Base-by-base conservation (phyloP, 1,140 invertebrate genomes). In the Geopemphigus sp. region DNA sequence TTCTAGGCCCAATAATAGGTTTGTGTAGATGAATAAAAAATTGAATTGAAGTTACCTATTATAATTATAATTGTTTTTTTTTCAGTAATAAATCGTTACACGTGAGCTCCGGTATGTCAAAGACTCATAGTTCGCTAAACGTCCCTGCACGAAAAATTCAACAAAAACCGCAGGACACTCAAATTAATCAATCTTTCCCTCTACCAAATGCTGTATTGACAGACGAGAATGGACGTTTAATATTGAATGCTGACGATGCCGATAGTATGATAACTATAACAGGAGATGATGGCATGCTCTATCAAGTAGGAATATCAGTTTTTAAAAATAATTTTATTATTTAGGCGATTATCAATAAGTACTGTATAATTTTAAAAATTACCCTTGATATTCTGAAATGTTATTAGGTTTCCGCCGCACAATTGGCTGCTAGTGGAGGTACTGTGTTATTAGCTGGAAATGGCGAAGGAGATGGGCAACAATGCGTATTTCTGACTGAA, bases 401-500 rank as follows among this genome's bases (percentile, higher is more conserved):
- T n/a, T 81, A 53, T n/a, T 80, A 84, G 83, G 83, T 84, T 24
- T 81, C 82, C 45, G 83, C 83, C 26, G 90, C 92, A 0, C 92
- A 92, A 11, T 90, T 93, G 83, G 92, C 91, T 81, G 83, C 74
- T 63, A 78, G 82, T 24, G 82, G 81, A 24, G 81, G 82, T 26
- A 80, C 81, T 1, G 76, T 84, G 6, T 84, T 87, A 39, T 87
- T 87, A n/a, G 88, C 89, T 66, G 90, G 89, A 1, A 90, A 89
- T 12, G 89, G 91, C 81, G 74, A 78, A 19, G 17, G 19, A 57
- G 91, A 91, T 0, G 89, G 90, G 80, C 91, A 92, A 59, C 89
- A 91, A 81, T 93, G 91, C 76, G 88, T 91, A 15, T 89, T 91
- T 80, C 92, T 92, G 0, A 92, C 92, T 5, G 88, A 88, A 22